phyloP scores from a whole-genome alignment of 1,140 invertebrate genomes.

The Cotesia typhae region DNA sequence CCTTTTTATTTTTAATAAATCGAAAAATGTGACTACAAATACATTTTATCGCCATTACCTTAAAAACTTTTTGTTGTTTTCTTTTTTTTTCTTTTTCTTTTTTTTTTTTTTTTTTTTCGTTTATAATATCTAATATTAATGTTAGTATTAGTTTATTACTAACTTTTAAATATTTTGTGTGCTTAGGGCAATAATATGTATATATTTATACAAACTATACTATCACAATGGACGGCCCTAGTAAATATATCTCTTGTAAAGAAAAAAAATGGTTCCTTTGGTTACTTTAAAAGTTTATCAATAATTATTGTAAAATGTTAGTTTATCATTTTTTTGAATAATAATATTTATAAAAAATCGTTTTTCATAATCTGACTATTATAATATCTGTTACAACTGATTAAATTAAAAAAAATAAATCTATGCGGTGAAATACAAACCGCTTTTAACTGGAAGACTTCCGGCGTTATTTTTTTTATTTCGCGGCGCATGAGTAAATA shows the following conservation, averaged over 20 bases:
- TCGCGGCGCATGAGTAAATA: constrained; percentile 12
- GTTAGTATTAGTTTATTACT: not conserved
- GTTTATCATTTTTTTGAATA: not conserved
- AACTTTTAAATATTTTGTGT: constrained; percentile 39
- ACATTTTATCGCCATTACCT: constrained; percentile 5
- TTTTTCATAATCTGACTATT: not conserved
- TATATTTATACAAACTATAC: constrained; percentile 55
- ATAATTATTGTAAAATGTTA: not conserved
- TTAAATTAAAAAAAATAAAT: constrained; percentile 26
- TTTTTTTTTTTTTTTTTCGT: not conserved
- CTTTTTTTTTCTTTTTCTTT: not conserved
- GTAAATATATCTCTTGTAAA: constrained; percentile 43
- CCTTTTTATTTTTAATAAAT: constrained; percentile 7
- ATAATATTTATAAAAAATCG: constrained; percentile 12
- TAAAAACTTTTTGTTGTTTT: not conserved
- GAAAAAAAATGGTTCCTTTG: constrained; percentile 44
- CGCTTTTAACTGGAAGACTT: constrained; percentile 35
- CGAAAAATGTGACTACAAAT: constrained; percentile 5
- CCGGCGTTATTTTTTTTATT: constrained; percentile 18
- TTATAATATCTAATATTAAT: too few species aligned
- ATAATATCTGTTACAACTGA: constrained; percentile 19
- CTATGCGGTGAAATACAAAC: constrained; percentile 16
- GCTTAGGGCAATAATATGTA: constrained; percentile 48
- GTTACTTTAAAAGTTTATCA: not conserved
- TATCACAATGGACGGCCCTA: constrained; percentile 61